A percentile compares a stretch with the other conserved stretches of the same genome.
Conservation (phyloP, 1,140 invertebrate species). For the Bactericera cockerelli region DNA sequence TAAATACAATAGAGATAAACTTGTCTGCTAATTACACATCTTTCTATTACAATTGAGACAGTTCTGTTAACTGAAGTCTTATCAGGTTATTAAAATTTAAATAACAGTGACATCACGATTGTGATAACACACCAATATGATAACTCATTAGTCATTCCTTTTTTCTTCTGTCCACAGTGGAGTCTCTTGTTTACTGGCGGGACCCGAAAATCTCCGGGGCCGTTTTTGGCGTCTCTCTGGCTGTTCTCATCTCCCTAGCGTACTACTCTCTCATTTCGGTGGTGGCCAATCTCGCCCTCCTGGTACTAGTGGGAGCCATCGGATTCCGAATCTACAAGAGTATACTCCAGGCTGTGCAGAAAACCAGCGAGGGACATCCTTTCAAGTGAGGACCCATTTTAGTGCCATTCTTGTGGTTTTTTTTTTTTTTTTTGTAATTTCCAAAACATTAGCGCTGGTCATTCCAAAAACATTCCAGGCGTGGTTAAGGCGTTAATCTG, state of each 20-base stretch:
- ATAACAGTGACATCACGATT: too few species aligned
- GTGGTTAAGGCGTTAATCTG: too few species aligned
- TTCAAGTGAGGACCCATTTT: slow-evolving; percentile 64
- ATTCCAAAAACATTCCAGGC: too few species aligned
- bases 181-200: slow-evolving; percentile 92
- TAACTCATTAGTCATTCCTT: background rate
- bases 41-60: too few species aligned
- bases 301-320: slow-evolving; percentile 65
- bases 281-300: slow-evolving; percentile 74
- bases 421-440: too few species aligned
- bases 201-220: slow-evolving; percentile 84
- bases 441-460: too few species aligned
- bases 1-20: too few species aligned
- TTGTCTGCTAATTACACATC: too few species aligned
- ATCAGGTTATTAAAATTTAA: too few species aligned
- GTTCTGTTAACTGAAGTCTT: too few species aligned
- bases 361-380: slow-evolving; percentile 90
- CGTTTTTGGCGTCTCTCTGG: slow-evolving; percentile 73
- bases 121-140: too few species aligned
- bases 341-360: slow-evolving; percentile 88
- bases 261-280: slow-evolving; percentile 93
- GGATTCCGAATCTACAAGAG: slow-evolving; percentile 92
- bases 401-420: too few species aligned
- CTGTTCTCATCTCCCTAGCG: slow-evolving; percentile 76
- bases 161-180: slow-evolving; percentile 62